Percentiles rank a stretch among this genome's conserved stretches.
Evolutionary conservation across 2,888 invertebrate species (phyloP).

Genomic region (Lasiommata megera): DNA sequence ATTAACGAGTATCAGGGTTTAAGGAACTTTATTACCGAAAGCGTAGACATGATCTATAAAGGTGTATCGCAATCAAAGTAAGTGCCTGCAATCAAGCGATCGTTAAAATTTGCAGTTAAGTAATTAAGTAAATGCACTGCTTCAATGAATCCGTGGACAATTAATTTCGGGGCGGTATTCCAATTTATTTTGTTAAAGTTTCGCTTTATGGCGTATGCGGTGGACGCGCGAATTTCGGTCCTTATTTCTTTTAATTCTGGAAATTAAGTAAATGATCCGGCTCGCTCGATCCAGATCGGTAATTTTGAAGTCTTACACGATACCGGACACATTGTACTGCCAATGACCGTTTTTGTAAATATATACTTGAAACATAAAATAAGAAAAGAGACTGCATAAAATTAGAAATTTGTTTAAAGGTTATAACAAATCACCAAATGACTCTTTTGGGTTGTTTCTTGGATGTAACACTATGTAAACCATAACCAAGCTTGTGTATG

Average conservation of each 20-base stretch:
- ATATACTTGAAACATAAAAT: too few species aligned
- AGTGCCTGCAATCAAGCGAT: conserved; percentile 36
- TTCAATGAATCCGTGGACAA: conserved; percentile 36
- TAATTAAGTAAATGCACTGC: conserved; percentile 40
- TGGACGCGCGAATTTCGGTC: conserved; percentile 14
- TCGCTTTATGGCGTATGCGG: conserved; percentile 18
- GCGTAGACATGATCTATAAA: conserved; percentile 28
- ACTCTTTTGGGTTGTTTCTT: too few species aligned
- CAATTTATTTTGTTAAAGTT: conserved; percentile 32
- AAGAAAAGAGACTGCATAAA: too few species aligned
- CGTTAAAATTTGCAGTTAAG: conserved; percentile 39
- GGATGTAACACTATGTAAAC: too few species aligned
- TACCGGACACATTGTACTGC: too few species aligned
- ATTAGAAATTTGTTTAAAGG: too few species aligned
- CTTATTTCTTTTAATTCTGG: background rate
- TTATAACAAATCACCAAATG: too few species aligned
- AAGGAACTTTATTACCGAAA: background rate
- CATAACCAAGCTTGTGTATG: too few species aligned
- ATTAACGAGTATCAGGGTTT: background rate
- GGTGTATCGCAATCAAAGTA: conserved; percentile 36
- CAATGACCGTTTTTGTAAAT: too few species aligned
- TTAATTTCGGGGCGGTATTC: conserved; percentile 36
- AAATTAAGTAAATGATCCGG: background rate
- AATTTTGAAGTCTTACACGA: too few species aligned
- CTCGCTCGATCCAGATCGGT: too few species aligned